Base-by-base conservation (phyloP, 1,140 invertebrate genomes). In the Cyphomyrmex costatus region DNA sequence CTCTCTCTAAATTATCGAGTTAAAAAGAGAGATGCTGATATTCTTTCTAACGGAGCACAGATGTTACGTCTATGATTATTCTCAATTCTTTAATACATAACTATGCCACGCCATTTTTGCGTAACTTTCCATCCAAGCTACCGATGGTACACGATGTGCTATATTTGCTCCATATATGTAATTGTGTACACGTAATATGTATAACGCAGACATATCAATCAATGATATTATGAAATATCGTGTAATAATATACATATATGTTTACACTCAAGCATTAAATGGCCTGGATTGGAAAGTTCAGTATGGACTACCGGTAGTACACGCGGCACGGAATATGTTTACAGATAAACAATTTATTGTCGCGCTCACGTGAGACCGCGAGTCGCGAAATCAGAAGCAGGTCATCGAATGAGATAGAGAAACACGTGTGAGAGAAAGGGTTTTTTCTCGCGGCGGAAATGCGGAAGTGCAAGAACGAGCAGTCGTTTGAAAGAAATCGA, bases 311-410 rank as follows among this genome's bases (percentile, higher is more conserved):
- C 63, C n/a, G 33, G 8, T 24, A 5, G 46, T 58, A 19, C 3
- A 56, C n/a, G 53, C 8, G 10, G 21, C 56, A 24, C 3, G 21
- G 3, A 58, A 58, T 10, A 3, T 58, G 3, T 24, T 24, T 24
- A 21, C n/a, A n/a, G n/a, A 42, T 46, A 68, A 21, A 68, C 24
- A 68, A 68, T 68, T 46, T 24, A 74, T 36, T 66, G 8, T 65
- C 49, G 12, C 24, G 24, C 24, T 14, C 36, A 78, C 19, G 33
- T 56, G n/a, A 14, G 33, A 60, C 21, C 60, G 30, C 33, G 14
- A 42, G 21, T 56, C 42, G 46, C 8, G 63, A 53, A n/a, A 71
- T 14, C 6, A 49, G 42, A 83, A 30, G 21, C 79, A 21, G 30
- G 10, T 56, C 27, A 14, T 1, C 19, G 16, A 14, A 19, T 21